Evolutionary conservation across 2,113 vertebrate genomes (phyloP), one percentile per base, ranked within the genome.

Genomic region (Fulica atra): DNA sequence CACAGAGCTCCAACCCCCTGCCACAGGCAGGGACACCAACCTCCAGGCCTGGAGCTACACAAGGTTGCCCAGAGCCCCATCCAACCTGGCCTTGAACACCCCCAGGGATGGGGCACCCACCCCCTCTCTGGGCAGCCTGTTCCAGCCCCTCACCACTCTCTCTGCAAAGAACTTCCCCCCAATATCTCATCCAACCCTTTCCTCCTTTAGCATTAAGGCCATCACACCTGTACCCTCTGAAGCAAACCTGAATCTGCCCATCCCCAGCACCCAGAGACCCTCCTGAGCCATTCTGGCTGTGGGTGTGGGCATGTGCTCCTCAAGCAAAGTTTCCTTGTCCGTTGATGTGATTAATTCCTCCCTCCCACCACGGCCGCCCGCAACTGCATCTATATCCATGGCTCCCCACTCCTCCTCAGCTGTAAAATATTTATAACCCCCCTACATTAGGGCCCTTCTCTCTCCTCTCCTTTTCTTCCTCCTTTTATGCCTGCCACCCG

Each of bases 371-470:
- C 0, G 31, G 90, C 46, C 78, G 59, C 96, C 96, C 2, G 70
- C 96, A 86, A 28, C 69, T 13, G 7, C 88, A 88, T 29, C 95
- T 97, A 57, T 92, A 97, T 94, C 80, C 36, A 3, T 16, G 83
- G 92, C 92, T 97, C 94, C 94, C 92, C 94, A 86, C 96, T 94
- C 92, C 92, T 96, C 93, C 91, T 95, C 83, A 40, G 72, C 86
- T 79, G 61, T 93, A 73, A 97, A 98, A 96, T 96, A 95, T 92
- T 95, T 93, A 94, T 96, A 96, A 90, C 69, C 81, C 65, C 44
- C 48, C 86, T 83, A 94, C 91, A 66, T 86, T 65, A 88, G 84
- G 87, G 51, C 72, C 73, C 86, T 90, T 70, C 71, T 61, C 73
- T 80, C 85, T 89, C 63, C 51, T 74, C 1, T n/a, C 53, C 44